Conservation (phyloP, 2,113 vertebrate species). For the Chiloscyllium plagiosum region DNA sequence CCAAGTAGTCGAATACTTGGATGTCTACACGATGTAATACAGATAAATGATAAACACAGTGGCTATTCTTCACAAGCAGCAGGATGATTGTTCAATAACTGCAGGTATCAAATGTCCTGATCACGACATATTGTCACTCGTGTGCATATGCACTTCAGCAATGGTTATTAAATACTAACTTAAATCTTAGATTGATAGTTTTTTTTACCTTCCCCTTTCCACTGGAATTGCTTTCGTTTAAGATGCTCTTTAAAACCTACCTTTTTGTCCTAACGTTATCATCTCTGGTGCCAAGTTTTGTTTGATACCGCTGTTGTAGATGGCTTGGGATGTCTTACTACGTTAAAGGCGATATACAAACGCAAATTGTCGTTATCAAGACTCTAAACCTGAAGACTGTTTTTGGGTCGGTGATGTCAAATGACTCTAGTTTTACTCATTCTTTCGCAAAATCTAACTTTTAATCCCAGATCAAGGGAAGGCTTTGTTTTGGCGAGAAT, state of each 20-base stretch:
- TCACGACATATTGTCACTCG: background rate
- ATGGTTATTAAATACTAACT: background rate
- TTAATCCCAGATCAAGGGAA: background rate
- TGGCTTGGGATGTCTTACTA: background rate
- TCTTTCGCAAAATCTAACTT: background rate
- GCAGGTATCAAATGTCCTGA: background rate
- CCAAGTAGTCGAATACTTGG: background rate
- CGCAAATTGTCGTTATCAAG: background rate
- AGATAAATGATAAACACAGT: background rate
- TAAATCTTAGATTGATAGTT: background rate
- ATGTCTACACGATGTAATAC: background rate
- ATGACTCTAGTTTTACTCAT: background rate
- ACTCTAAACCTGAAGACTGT: background rate
- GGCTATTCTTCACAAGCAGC: background rate
- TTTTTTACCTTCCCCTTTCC: background rate
- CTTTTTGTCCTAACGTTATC: background rate
- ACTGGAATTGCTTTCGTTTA: background rate
- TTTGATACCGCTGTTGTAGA: background rate
- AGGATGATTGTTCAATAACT: background rate
- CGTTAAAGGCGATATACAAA: background rate
- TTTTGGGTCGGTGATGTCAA: background rate
- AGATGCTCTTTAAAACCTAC: background rate
- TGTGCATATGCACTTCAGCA: background rate
- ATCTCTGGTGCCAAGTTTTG: background rate
- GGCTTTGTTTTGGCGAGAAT: background rate